Evolutionary conservation across 2,113 vertebrate genomes (phyloP).

Genomic region (Pongo abelii): DNA sequence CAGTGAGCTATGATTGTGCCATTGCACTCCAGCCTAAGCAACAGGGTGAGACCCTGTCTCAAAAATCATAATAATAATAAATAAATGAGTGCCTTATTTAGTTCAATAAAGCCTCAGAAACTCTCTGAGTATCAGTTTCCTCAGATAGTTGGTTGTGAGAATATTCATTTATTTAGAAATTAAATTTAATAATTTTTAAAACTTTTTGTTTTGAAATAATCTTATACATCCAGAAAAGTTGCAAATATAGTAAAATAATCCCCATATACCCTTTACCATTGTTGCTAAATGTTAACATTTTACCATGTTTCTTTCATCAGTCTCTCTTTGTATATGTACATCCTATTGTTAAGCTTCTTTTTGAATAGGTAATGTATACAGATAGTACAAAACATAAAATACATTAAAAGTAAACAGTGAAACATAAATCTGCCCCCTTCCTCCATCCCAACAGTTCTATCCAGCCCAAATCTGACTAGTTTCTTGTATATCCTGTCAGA

Average conservation of each 20-base stretch:
- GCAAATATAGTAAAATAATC: neutral
- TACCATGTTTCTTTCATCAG: neutral
- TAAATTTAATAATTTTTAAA: neutral
- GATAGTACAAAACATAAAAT: neutral
- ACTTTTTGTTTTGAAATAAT: neutral
- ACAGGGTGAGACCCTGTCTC: too few relatives aligned
- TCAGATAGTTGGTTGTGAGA: neutral
- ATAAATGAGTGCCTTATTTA: neutral
- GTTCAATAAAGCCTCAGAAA: neutral
- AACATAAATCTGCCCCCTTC: neutral
- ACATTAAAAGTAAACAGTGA: neutral
- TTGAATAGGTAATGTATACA: neutral
- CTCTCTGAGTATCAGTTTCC: neutral
- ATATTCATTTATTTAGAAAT: neutral
- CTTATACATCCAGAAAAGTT: neutral
- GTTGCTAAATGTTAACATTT: neutral
- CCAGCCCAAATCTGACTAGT: neutral
- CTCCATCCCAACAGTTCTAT: neutral
- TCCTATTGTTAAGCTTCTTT: conserved; percentile 19
- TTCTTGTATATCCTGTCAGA: neutral
- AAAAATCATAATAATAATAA: too few relatives aligned
- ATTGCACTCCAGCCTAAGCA: too few relatives aligned
- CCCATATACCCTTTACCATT: neutral
- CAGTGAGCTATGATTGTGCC: too few relatives aligned
- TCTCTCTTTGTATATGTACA: neutral